Evolutionary conservation across 1,140 invertebrate species (phyloP).

Genomic region (Drosophila lowei): DNA sequence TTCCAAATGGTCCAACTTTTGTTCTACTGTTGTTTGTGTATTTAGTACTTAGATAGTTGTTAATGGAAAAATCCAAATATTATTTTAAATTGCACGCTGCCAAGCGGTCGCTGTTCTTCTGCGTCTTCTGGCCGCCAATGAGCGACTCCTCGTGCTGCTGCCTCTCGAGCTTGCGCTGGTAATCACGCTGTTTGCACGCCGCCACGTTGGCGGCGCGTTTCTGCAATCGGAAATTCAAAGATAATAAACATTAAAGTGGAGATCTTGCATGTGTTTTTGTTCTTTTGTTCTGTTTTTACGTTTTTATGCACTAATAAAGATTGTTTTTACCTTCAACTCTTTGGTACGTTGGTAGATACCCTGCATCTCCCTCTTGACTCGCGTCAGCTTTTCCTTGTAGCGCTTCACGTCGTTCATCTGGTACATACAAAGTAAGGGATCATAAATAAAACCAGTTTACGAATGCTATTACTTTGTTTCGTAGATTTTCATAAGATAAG

Average conservation of each 20-base stretch:
- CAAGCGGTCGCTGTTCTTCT: constrained; percentile 8
- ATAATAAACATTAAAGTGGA: constrained; percentile 43
- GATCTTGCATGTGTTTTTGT: constrained; percentile 29
- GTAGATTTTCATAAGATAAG: constrained; percentile 31
- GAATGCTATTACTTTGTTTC: constrained; percentile 10
- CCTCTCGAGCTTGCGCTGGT: constrained; percentile 73
- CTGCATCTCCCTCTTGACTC: constrained; percentile 80
- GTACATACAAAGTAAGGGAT: constrained; percentile 7
- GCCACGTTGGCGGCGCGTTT: constrained; percentile 76
- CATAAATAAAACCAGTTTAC: constrained; percentile 15
- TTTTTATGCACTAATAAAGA: constrained; percentile 51
- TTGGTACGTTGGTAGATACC: constrained; percentile 77
- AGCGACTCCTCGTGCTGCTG: constrained; percentile 80
- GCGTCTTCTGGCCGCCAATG: constrained; percentile 58
- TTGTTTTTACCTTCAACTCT: constrained; percentile 70
- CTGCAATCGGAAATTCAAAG: constrained; percentile 63
- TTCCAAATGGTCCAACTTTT: constrained; percentile 33
- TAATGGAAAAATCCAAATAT: constrained; percentile 42
- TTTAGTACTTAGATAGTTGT: constrained; percentile 39
- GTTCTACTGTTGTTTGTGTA: constrained; percentile 32
- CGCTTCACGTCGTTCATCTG: constrained; percentile 74
- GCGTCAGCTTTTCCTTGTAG: constrained; percentile 74
- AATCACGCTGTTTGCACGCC: constrained; percentile 74
- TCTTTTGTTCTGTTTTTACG: constrained; percentile 11
- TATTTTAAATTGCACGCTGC: constrained; percentile 7